Conservation (phyloP, 2,113 vertebrate species). For the Ochotona princeps region DNA sequence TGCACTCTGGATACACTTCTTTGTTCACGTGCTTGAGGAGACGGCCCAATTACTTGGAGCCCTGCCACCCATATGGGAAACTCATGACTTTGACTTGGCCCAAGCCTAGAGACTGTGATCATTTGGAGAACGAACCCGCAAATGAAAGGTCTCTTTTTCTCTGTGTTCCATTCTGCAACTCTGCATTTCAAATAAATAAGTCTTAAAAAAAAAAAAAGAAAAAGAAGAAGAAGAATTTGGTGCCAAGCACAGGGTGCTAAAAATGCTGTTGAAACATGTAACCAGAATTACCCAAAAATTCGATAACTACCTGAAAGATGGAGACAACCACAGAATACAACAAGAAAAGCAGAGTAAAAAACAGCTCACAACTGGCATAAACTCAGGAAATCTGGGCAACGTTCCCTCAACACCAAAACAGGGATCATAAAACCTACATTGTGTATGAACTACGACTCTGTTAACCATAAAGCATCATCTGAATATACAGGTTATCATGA, state of each 20-base stretch:
- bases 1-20: no score
- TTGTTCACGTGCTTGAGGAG: no score
- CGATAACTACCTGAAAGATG: neutral
- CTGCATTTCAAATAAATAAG: no score
- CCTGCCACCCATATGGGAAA: no score
- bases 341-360: neutral
- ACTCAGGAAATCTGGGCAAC: neutral
- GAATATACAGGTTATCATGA: neutral
- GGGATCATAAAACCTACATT: neutral
- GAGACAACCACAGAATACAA: neutral
- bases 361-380: neutral
- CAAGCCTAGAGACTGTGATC: no score
- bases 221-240: neutral
- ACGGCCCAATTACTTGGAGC: no score
- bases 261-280: neutral
- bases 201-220: no score
- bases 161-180: no score
- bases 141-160: no score
- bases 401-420: neutral
- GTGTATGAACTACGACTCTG: neutral
- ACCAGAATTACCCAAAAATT: neutral
- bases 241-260: neutral
- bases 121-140: no score
- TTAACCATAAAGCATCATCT: neutral
- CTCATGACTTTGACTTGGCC: no score